Evolutionary conservation across 1,140 invertebrate species (phyloP), one percentile per base, ranked within the genome.

Genomic region (Tetragnatha versicolor): DNA sequence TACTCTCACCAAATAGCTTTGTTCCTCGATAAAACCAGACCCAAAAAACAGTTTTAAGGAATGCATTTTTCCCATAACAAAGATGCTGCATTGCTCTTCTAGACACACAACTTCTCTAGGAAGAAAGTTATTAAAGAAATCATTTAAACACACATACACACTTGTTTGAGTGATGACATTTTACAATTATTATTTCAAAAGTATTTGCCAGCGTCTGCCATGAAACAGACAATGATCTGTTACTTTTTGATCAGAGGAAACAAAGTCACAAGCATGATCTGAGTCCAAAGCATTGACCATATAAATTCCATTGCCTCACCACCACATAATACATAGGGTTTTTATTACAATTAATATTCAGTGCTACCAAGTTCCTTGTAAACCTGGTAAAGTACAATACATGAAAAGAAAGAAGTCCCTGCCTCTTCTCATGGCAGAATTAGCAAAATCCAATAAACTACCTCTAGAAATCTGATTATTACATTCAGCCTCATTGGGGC

Each of bases 401-500:
- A 51, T 55, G n/a, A 61, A 79, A 70, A 45, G 27, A 69, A 68
- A 51, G 42, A 33, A 29, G 22, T 42, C 14, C 14, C 45, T 63
- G 58, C 55, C 53, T 77, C 55, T 79, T 72, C 29, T 72, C 61
- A 80, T 79, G 70, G 60, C 73, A 66, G 66, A 76, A 45, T 78
- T 79, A 73, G 60, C 73, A 66, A 66, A 79, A 60, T 73, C 45
- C 66, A 69, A 65, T 68, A 47, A 51, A 80, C 76, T 80, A 78
- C 78, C 51, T 39, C 69, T 80, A 77, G 33, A 68, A 60, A 68
- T 65, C 29, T 82, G 79, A 77, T 65, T 39, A 65, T 47, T 35
- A 79, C 73, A 80, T 73, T 60, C 39, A 73, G 47, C 78, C 68
- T 65, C 80, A 63, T 49, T 76, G 63, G 69, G 78, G 78, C 61